Evolutionary conservation across 2,113 vertebrate species (phyloP), one percentile per base, ranked within the genome.

Genomic region (Poeciliopsis prolifica): DNA sequence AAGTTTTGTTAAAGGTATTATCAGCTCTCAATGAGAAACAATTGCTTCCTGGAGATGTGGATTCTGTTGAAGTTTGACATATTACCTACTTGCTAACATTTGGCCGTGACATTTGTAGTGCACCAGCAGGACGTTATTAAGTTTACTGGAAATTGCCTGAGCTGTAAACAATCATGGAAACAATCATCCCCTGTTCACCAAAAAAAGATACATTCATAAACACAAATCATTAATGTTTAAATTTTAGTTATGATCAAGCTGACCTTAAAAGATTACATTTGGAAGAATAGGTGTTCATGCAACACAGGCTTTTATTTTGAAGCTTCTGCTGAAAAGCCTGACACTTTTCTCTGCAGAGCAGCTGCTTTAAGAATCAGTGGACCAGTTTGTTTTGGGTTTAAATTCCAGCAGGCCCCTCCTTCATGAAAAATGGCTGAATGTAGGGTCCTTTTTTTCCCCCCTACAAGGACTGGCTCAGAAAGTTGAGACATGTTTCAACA

Each of bases 301-400:
- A 30, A 31, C 14, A 29, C 12, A 5, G 0, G 70, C 81, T 83
- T 81, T 88, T 85, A 88, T 73, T 87, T 81, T 83, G 82, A 81
- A 88, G 37, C 37, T 31, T 17, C 26, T 26, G 0, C 22, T 24
- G 62, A 3, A 17, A 61, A 44, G 61, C 58, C 65, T 54, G 10
- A 71, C 7, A 0, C n/a, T 4, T 33, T 0, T 61, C 63, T 58
- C 69, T 24, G 67, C 48, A 26, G 65, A 74, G 62, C 31, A 62
- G 67, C 77, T 80, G 68, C 0, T 61, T 72, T 0, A 37, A 72
- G 64, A 65, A 66, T 13, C 14, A n/a, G 15, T 60, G 1, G 0
- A 48, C 3, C 30, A 12, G 71, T 80, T 74, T 77, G 40, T 63
- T 77, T 60, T 60, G 48, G 58, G 72, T 75, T 86, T 61, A 70